A percentile compares a stretch with the other conserved stretches of the same genome.
Evolutionary conservation across 2,888 invertebrate genomes (phyloP).

Genomic region (Dioctria rufipes): DNA sequence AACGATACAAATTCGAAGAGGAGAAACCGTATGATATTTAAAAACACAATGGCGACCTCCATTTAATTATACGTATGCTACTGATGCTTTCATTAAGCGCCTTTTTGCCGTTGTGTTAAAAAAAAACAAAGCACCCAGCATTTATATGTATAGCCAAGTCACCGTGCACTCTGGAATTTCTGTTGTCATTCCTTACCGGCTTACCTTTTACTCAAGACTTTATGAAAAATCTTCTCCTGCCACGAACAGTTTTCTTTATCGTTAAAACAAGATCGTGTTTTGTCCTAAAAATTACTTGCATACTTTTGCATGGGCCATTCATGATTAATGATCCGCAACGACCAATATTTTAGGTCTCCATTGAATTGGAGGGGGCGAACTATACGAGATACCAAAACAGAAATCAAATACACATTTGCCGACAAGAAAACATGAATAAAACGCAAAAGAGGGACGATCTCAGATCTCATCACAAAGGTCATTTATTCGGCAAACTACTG

Average conservation of each 20-base stretch:
- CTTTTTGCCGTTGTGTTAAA: too few species aligned
- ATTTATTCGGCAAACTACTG: slow-evolving; percentile 14
- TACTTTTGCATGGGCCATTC: slow-evolving; percentile 6
- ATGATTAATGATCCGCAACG: slow-evolving; percentile 22
- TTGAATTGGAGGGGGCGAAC: background rate
- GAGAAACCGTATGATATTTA: too few species aligned
- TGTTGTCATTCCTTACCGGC: too few species aligned
- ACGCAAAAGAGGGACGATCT: background rate
- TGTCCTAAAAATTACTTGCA: slow-evolving; percentile 20
- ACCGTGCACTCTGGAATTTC: too few species aligned
- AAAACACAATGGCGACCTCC: too few species aligned
- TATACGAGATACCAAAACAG: background rate
- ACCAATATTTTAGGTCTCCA: background rate
- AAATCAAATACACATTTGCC: slow-evolving; percentile 24
- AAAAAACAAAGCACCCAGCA: too few species aligned
- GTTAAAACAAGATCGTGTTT: slow-evolving; percentile 22
- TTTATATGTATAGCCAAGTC: too few species aligned
- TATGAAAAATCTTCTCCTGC: background rate
- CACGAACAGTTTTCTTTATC: slow-evolving; percentile 27
- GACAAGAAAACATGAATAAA: slow-evolving; percentile 11
- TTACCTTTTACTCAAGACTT: too few species aligned
- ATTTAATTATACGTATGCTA: too few species aligned
- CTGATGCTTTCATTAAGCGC: too few species aligned
- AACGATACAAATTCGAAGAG: too few species aligned
- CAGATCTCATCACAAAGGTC: slow-evolving; percentile 28